Percentiles rank a stretch among this genome's conserved stretches.
These are phyloP conservation scores for Phoenicopterus ruber DNA, from an alignment of 2,113 vertebrate species.

Conservation along the genomic window DNA sequence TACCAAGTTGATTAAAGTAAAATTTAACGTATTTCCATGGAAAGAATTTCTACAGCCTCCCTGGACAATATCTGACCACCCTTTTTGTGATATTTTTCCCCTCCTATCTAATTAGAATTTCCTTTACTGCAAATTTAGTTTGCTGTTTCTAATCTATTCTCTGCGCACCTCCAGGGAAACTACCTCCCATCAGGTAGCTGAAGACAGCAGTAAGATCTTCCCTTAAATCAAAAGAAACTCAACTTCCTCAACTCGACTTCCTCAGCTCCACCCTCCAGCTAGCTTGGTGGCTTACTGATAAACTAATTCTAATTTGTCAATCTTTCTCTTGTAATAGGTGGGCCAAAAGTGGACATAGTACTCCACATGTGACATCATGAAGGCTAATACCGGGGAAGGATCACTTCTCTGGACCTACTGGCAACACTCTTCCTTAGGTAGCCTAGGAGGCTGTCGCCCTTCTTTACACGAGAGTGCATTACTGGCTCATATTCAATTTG, in stretches of 20 bases:
- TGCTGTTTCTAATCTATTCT: background rate
- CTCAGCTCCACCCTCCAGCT: background rate
- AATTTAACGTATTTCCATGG: background rate
- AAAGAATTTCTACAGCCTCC: background rate
- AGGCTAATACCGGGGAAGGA: background rate
- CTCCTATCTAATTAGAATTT: background rate
- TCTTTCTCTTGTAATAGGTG: background rate
- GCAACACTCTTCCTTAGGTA: background rate
- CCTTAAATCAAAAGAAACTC: background rate
- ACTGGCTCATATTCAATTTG: background rate
- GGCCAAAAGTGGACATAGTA: background rate
- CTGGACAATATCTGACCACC: background rate
- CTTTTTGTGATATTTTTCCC: background rate
- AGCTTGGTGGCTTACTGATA: background rate
- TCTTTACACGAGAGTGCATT: background rate
- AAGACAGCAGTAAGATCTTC: background rate
- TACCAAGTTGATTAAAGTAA: background rate
- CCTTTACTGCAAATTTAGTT: background rate
- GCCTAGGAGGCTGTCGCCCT: background rate
- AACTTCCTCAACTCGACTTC: background rate
- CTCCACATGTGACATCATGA: background rate
- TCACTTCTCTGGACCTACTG: background rate
- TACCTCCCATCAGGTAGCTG: background rate
- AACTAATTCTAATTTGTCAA: background rate
- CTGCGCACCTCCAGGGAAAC: background rate